These are phyloP conservation scores for Cryptoprocta ferox DNA, from an alignment of 2,797 vertebrate genomes.

Conservation along the genomic window DNA sequence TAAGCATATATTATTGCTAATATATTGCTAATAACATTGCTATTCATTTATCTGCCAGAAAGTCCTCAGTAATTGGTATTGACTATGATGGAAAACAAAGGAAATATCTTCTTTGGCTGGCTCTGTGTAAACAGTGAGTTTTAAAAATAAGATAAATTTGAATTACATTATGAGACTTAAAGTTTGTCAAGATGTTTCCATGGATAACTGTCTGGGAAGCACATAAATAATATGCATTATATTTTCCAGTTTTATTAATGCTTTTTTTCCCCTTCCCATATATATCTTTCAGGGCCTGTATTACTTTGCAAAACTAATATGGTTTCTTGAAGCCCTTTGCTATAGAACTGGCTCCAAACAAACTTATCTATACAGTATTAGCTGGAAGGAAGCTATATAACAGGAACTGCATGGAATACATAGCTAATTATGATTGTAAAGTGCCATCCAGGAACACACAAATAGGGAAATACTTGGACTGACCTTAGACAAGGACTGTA, in stretches of 20 bases:
- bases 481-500: not conserved
- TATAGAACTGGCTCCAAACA: not conserved
- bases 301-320: constrained; percentile 31
- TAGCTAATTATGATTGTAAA: not conserved
- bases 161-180: not conserved
- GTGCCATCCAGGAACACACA: not conserved
- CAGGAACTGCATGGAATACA: not conserved
- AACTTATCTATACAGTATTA: not conserved
- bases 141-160: not conserved
- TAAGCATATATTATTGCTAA: not conserved
- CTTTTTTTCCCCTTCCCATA: not conserved
- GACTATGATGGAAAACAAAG: not conserved
- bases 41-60: not conserved
- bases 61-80: not conserved
- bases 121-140: not conserved
- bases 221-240: not conserved
- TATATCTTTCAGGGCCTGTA: not conserved
- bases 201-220: not conserved
- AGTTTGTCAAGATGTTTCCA: not conserved
- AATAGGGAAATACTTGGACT: not conserved
- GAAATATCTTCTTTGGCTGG: not conserved
- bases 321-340: constrained; percentile 2
- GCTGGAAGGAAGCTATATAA: not conserved
- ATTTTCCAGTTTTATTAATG: not conserved
- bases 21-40: not conserved